Evolutionary conservation across 2,113 vertebrate genomes (phyloP), one percentile per base, ranked within the genome.

Genomic region (Dermatemys mawii): DNA sequence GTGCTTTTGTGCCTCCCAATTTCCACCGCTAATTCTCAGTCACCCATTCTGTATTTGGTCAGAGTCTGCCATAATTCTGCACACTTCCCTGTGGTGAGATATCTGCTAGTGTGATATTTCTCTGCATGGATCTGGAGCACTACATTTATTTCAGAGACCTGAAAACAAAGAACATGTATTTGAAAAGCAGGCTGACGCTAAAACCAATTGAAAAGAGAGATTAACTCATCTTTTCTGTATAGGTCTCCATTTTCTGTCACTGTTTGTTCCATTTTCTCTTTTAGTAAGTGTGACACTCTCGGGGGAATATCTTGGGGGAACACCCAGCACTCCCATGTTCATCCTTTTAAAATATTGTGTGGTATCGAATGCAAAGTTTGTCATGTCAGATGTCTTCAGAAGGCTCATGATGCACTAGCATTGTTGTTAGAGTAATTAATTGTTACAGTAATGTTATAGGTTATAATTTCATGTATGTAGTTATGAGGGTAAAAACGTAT

Each of bases 241-340:
- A 75, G 93, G 83, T n/a, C 90, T 94, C 88, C 82, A 81, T 81
- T 97, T 94, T 95, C 93, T 97, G 94, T 94, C 95, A 93, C 70
- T 44, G 41, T 27, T 73, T 44, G 21, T 73, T 41, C 22, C 5
- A 21, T 41, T 73, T 44, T 75, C 70, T 44, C 21, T 75, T 41
- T 57, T 92, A 53, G 51, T 53, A 53, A 53, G 19, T 53, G 49
- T 50, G 51, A 53, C 19, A 3, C 51, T 53, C 51, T 53, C n/a
- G n/a, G n/a, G n/a, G n/a, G n/a, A n/a, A 21, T 53, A 8, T 21
- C 2, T 53, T 8, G 3, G 51, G 51, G 51, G 51, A 8, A 53
- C 21, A 53, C 51, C 19, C 3, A 53, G 19, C 51, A 22, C 19
- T 21, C 19, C 3, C 51, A 53, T 8, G 51, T 53, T 53, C 51